Conservation (phyloP, 2,888 invertebrate species). For the Noctua pronuba region DNA sequence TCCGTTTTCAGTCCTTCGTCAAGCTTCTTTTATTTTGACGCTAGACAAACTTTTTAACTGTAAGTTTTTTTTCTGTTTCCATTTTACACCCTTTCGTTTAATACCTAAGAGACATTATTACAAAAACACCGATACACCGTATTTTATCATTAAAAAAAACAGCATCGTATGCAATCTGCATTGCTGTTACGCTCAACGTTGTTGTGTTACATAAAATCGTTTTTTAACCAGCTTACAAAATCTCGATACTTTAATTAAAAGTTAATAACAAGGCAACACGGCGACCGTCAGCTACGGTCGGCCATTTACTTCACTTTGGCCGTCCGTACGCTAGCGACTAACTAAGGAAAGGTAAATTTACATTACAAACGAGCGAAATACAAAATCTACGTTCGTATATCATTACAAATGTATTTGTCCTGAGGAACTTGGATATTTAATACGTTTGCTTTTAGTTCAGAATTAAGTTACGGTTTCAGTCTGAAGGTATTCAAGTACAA, state of each 20-base stretch:
- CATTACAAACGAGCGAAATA: constrained; percentile 83
- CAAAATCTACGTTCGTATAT: constrained; percentile 75
- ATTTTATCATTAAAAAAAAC: not conserved
- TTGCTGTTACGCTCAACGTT: constrained; percentile 15
- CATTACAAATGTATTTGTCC: constrained; percentile 74
- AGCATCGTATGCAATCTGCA: constrained; percentile 10
- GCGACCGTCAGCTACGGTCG: constrained; percentile 64
- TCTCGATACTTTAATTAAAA: constrained; percentile 71
- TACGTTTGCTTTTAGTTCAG: constrained; percentile 63
- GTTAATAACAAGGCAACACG: constrained; percentile 70
- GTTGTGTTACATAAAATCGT: constrained; percentile 35
- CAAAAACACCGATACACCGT: not conserved
- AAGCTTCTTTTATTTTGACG: not conserved
- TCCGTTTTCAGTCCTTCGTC: not conserved
- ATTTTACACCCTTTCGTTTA: not conserved
- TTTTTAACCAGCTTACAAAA: constrained; percentile 54
- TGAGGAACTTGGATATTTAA: constrained; percentile 72
- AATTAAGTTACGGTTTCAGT: constrained; percentile 51
- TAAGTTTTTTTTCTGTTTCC: not conserved
- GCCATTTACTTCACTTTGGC: constrained; percentile 73
- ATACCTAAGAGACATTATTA: not conserved
- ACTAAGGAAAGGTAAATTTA: constrained; percentile 83
- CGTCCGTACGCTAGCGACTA: constrained; percentile 73
- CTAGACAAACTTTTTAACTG: not conserved
- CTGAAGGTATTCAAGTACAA: constrained; percentile 21